Base-by-base conservation (phyloP, 2,797 vertebrate species). In the Anguilla obscura region DNA sequence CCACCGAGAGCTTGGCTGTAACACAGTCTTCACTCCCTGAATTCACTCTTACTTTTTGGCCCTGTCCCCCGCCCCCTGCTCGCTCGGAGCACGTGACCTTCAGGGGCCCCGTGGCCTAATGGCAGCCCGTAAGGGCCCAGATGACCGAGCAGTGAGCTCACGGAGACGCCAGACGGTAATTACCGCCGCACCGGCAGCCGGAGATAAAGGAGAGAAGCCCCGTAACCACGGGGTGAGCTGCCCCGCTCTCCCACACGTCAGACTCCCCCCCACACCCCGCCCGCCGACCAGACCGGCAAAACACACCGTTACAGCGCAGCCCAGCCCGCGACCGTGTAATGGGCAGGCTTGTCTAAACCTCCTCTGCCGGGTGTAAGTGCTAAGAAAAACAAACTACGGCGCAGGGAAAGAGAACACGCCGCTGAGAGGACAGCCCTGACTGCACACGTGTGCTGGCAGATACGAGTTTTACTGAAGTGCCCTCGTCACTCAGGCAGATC, bases 261-360 rank as follows among this genome's bases (percentile, higher is more conserved):
- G 79, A 50, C 79, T 3, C 16, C 40, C 79, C 79, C 40, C 79
- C 79, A 50, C 79, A 50, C 79, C 79, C 79, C 50, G 79, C 79
- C 79, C 79, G 10, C 79, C n/a, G 50, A 9, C 79, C 45, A 9
- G 16, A 82, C 79, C 40, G 79, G 76, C 18, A 80, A 80, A 80
- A 48, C 48, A 80, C 36, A 45, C 40, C 79, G 48, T 82, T 82
- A 82, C 79, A 2, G 79, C 6, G 18, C 5, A 18, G n/a, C 33
- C 36, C 45, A 50, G 45, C 79, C 3, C 79, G 8, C 1, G 40
- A 0, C 16, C 24, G 8, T 5, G 4, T 50, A 82, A 82, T 82
- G 79, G 40, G 21, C 45, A 82, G 79, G 40, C 79, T 82, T n/a
- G 79, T 82, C 79, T 82, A 50, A 82, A 82, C 79, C 79, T 48